Conservation (phyloP, 2,797 vertebrate genomes). For the Chelon auratus region DNA sequence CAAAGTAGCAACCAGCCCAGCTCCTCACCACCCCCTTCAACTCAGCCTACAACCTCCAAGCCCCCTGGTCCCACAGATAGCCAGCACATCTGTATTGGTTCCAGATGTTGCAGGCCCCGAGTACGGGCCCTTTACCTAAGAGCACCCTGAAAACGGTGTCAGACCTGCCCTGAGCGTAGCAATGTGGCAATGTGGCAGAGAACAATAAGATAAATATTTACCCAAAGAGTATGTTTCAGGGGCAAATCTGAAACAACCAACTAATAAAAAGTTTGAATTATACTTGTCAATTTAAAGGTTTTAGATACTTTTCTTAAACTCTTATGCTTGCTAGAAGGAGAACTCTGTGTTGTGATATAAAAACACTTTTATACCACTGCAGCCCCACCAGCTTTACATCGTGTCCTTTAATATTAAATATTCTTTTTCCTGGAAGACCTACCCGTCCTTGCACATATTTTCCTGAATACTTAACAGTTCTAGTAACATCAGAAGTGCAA, state of each 20-base stretch:
- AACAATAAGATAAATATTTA: constrained; percentile 35
- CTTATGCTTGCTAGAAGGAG: constrained; percentile 15
- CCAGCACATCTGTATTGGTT: constrained; percentile 84
- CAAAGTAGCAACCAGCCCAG: constrained; percentile 83
- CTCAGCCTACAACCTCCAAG: constrained; percentile 72
- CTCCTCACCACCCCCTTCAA: constrained; percentile 50
- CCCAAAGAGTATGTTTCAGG: not conserved
- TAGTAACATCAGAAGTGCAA: not conserved
- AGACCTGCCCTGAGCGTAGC: constrained; percentile 39
- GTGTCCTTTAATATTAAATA: constrained; percentile 23
- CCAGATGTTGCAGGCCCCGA: constrained; percentile 83
- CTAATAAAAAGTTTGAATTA: not conserved
- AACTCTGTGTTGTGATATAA: constrained; percentile 7
- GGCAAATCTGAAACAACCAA: not conserved
- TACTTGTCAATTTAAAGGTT: not conserved
- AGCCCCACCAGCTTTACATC: constrained; percentile 5
- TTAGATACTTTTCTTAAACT: constrained; percentile 1
- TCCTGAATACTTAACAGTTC: constrained; percentile 28
- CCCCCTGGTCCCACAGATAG: constrained; percentile 79
- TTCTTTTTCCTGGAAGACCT: constrained; percentile 28
- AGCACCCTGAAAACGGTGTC: constrained; percentile 78
- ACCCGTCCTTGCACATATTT: constrained; percentile 25
- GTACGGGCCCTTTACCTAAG: constrained; percentile 78
- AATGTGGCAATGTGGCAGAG: constrained; percentile 49
- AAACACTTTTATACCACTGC: not conserved